phyloP scores from a whole-genome alignment of 2,888 invertebrate genomes.

The Cantharis rufa region DNA sequence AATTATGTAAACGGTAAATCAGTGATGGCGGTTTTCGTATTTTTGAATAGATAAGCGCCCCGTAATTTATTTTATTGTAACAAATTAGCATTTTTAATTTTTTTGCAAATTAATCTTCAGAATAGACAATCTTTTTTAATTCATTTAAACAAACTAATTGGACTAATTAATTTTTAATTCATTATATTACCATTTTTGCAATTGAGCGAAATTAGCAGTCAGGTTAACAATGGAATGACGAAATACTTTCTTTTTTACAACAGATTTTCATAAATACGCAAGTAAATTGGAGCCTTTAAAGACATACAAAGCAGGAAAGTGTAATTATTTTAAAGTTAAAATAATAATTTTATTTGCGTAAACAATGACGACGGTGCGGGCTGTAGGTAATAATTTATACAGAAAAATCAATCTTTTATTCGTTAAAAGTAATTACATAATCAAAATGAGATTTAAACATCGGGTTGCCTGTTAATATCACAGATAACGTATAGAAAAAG shows the following conservation, averaged over 20 bases:
- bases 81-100: background rate
- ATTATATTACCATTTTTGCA: background rate
- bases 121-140: background rate
- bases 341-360: background rate
- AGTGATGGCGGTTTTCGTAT: background rate
- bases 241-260: background rate
- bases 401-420: background rate
- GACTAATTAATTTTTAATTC: background rate
- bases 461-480: background rate
- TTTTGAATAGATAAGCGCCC: background rate
- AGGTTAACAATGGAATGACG: background rate
- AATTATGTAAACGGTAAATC: background rate
- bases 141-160: background rate
- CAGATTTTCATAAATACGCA: background rate
- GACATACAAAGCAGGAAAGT: background rate
- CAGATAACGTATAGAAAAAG: background rate
- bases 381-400: background rate
- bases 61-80: background rate
- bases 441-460: background rate
- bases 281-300: background rate
- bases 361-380: background rate
- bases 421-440: background rate
- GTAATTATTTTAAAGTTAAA: background rate
- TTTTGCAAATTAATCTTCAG: background rate
- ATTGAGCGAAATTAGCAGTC: background rate